Percentiles rank a stretch among this genome's conserved stretches.
Conservation (phyloP, 2,888 invertebrate species). For the Tuberolachnus salignus region DNA sequence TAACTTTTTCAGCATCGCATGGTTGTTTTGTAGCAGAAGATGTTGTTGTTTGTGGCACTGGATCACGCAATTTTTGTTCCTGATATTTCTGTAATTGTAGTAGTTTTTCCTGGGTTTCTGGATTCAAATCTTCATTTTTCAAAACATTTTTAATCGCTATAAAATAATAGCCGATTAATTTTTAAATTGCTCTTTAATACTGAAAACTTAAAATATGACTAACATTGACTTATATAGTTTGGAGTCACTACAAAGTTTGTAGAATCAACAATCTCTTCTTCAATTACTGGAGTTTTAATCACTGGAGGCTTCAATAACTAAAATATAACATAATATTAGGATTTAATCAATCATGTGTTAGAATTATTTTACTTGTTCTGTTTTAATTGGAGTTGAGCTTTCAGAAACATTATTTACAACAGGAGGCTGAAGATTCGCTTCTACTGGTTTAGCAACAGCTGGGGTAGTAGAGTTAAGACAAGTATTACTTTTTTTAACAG, state of each 20-base stretch:
- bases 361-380: constrained; percentile 22
- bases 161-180: constrained; percentile 61
- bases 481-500: neutral
- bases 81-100: constrained; percentile 85
- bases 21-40: neutral
- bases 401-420: neutral
- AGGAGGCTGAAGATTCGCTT: constrained; percentile 12
- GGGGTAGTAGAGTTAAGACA: neutral
- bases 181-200: constrained; percentile 47
- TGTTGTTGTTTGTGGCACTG: neutral
- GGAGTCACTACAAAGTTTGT: constrained; percentile 48
- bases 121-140: constrained; percentile 87
- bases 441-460: constrained; percentile 19
- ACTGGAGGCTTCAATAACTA: constrained; percentile 18
- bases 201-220: constrained; percentile 50
- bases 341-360: neutral
- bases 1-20: neutral
- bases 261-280: constrained; percentile 36
- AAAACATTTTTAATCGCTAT: constrained; percentile 90
- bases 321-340: neutral
- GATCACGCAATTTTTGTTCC: constrained; percentile 65
- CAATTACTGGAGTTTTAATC: constrained; percentile 2
- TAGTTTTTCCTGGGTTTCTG: constrained; percentile 90
- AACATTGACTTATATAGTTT: constrained; percentile 50
- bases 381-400: constrained; percentile 15